Percentiles rank a stretch among this genome's conserved stretches.
These are phyloP conservation scores for Odontomyia ornata DNA, from an alignment of 2,888 invertebrate genomes.

Conservation along the genomic window DNA sequence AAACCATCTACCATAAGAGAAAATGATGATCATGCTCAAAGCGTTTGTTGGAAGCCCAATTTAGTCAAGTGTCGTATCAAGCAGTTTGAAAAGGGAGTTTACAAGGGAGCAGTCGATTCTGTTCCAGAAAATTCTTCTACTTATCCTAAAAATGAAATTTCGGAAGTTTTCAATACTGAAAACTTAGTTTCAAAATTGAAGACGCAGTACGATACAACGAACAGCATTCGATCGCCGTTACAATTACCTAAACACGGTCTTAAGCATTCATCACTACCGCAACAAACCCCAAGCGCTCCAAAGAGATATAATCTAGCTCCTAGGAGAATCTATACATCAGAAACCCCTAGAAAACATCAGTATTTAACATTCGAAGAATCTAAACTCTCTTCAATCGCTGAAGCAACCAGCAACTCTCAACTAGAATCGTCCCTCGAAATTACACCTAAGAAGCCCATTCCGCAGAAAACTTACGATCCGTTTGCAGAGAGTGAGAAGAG, in stretches of 20 bases:
- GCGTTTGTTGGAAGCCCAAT: not conserved
- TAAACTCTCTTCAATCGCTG: too few relatives aligned
- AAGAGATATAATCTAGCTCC: too few relatives aligned
- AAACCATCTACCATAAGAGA: not conserved
- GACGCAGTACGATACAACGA: not conserved
- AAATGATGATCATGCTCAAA: not conserved
- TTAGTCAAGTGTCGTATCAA: constrained; percentile 19
- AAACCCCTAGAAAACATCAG: not conserved
- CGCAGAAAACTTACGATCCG: not conserved
- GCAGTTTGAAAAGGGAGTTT: constrained; percentile 1
- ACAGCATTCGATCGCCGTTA: too few relatives aligned
- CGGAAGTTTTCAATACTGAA: not conserved
- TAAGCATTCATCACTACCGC: too few relatives aligned
- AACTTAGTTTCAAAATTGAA: not conserved
- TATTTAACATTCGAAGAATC: too few relatives aligned
- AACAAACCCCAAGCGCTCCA: too few relatives aligned
- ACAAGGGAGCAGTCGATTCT: not conserved
- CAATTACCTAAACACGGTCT: too few relatives aligned
- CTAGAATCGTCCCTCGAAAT: too few relatives aligned
- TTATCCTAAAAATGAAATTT: too few relatives aligned
- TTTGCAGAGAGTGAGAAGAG: constrained; percentile 28
- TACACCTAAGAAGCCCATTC: not conserved
- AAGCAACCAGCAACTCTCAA: too few relatives aligned
- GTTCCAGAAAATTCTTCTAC: not conserved
- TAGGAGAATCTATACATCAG: too few relatives aligned